These are phyloP conservation scores for Stigmatopora argus DNA, from an alignment of 2,113 vertebrate species.

Conservation along the genomic window DNA sequence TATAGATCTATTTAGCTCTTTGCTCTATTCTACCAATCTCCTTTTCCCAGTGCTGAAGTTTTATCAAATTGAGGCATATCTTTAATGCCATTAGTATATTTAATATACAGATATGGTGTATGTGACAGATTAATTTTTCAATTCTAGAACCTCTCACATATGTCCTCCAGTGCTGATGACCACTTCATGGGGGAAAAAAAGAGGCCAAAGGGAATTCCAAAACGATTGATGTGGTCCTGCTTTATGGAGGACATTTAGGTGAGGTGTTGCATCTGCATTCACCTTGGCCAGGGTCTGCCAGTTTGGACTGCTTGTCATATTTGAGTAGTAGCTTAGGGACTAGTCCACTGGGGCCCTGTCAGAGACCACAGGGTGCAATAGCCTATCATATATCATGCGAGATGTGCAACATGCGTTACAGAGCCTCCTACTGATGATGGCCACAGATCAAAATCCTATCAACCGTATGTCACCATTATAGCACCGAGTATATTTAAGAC, in stretches of 20 bases:
- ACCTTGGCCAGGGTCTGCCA: constrained; percentile 59
- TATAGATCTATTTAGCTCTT: background rate
- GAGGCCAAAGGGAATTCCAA: constrained; percentile 54
- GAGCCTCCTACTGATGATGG: constrained; percentile 36
- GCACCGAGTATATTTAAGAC: constrained; percentile 6
- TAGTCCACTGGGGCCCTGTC: constrained; percentile 53
- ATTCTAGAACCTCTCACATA: background rate
- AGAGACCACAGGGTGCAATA: constrained; percentile 57
- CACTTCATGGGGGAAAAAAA: constrained; percentile 8
- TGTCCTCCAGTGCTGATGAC: background rate
- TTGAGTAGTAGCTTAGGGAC: constrained; percentile 57
- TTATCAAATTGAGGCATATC: background rate
- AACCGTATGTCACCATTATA: constrained; percentile 9
- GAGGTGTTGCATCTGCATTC: constrained; percentile 57
- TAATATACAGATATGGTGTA: background rate
- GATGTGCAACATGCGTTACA: constrained; percentile 47
- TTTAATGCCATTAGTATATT: background rate
- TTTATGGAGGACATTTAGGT: constrained; percentile 42
- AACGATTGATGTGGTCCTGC: constrained; percentile 50
- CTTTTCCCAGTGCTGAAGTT: background rate
- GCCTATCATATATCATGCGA: constrained; percentile 60
- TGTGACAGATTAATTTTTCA: background rate
- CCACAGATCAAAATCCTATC: constrained; percentile 34
- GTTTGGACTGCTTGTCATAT: constrained; percentile 57
- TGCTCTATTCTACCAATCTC: too few species aligned